Conservation (phyloP, 2,113 vertebrate species). For the Ascaphus truei region DNA sequence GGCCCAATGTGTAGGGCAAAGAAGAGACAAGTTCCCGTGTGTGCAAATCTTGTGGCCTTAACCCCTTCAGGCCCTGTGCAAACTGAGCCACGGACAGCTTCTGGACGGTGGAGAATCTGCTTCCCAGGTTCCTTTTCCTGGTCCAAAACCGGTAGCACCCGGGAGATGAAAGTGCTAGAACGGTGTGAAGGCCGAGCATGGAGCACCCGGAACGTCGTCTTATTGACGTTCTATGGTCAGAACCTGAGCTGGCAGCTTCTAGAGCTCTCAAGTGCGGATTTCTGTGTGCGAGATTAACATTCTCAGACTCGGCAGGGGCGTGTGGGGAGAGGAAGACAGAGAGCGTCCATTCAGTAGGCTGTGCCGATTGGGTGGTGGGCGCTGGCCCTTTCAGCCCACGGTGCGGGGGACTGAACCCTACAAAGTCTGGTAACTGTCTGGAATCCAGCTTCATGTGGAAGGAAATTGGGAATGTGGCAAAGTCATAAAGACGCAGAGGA, state of each 20-base stretch:
- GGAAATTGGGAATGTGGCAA: constrained; percentile 49
- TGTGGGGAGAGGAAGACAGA: constrained; percentile 57
- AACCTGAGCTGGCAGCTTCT: constrained; percentile 35
- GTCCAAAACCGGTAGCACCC: constrained; percentile 73
- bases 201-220: constrained; percentile 49
- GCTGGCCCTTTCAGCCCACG: constrained; percentile 33
- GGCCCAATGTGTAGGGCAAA: constrained; percentile 60
- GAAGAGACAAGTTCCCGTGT: constrained; percentile 52
- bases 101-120: constrained; percentile 56
- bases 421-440: constrained; percentile 36
- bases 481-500: constrained; percentile 40
- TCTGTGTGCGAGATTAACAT: constrained; percentile 6
- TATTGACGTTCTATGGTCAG: constrained; percentile 5
- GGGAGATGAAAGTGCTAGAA: constrained; percentile 72
- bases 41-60: constrained; percentile 41
- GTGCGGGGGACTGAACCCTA: constrained; percentile 42
- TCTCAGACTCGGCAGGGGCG: constrained; percentile 24
- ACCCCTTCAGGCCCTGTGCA: constrained; percentile 59
- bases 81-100: constrained; percentile 60
- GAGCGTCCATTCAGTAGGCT: constrained; percentile 55
- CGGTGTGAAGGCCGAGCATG: constrained; percentile 63
- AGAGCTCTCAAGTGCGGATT: not conserved
- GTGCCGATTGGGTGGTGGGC: not conserved
- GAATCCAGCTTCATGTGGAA: constrained; percentile 51
- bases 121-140: constrained; percentile 56